A percentile compares a stretch with the other conserved stretches of the same genome.
Evolutionary conservation across 2,113 vertebrate species (phyloP).

Genomic region (Lucifuga dentata): DNA sequence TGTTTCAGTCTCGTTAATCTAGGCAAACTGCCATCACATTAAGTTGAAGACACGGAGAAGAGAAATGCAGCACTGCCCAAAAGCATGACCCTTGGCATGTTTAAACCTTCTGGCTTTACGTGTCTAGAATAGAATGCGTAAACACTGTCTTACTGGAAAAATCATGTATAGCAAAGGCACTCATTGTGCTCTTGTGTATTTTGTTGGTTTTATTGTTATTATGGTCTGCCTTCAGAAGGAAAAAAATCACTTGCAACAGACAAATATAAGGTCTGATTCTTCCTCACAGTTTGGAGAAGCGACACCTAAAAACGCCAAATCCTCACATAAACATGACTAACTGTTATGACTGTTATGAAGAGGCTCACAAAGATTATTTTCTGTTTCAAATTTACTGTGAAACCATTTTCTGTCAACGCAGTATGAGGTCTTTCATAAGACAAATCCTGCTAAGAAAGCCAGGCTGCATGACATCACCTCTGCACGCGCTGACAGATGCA

Average conservation of each 20-base stretch:
- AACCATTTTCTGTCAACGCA: constrained; percentile 25
- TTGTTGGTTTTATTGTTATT: constrained; percentile 3
- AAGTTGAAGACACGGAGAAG: constrained; percentile 62
- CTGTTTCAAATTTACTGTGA: constrained; percentile 31
- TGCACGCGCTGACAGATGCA: constrained; percentile 30
- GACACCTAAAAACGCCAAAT: neutral
- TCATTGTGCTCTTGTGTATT: neutral
- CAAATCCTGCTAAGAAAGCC: constrained; percentile 34
- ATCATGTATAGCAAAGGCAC: neutral
- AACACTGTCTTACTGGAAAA: constrained; percentile 36
- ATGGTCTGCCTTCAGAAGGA: neutral
- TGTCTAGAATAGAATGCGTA: constrained; percentile 50
- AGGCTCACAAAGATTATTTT: neutral
- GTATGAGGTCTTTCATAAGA: constrained; percentile 10
- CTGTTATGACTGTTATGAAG: neutral
- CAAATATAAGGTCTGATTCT: neutral
- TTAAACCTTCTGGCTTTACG: constrained; percentile 40
- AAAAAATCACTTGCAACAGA: neutral
- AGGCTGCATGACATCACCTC: constrained; percentile 16
- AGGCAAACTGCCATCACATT: constrained; percentile 66
- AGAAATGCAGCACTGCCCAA: constrained; percentile 61
- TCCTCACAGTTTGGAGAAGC: neutral
- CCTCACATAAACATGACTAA: neutral
- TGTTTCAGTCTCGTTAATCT: constrained; percentile 68
- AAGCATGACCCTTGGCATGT: constrained; percentile 55